These are phyloP conservation scores for Hipparchia sbordonii DNA, from an alignment of 2,888 invertebrate genomes.

Conservation along the genomic window DNA sequence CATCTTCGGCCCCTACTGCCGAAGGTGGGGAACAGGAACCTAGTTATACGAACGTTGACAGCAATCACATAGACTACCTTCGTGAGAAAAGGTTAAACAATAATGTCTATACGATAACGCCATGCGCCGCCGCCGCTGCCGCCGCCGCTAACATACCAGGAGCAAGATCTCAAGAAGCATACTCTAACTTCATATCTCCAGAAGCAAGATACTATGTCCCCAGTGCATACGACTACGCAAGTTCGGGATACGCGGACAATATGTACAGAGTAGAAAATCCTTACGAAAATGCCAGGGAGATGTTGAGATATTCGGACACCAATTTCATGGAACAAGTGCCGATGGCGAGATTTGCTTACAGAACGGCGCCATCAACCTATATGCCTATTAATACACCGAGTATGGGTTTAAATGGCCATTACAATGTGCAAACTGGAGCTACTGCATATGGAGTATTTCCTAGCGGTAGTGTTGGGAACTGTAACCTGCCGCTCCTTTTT, in stretches of 20 bases:
- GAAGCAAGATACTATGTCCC: conserved; percentile 28
- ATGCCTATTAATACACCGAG: conserved; percentile 21
- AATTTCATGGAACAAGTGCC: conserved; percentile 56
- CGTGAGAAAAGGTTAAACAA: conserved; percentile 35
- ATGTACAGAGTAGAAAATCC: conserved; percentile 38
- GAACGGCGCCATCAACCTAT: conserved; percentile 21
- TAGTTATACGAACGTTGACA: conserved; percentile 24
- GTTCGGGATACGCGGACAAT: conserved; percentile 40
- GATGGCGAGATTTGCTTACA: conserved; percentile 53
- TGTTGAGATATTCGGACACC: conserved; percentile 62
- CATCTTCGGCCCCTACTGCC: conserved; percentile 46
- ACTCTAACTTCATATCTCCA: conserved; percentile 14
- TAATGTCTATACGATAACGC: conserved; percentile 43
- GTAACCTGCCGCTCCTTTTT: conserved; percentile 66
- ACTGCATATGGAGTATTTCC: conserved; percentile 66
- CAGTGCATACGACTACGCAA: conserved; percentile 31
- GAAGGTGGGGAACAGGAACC: conserved; percentile 33
- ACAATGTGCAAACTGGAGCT: conserved; percentile 10
- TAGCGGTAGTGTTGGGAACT: conserved; percentile 60
- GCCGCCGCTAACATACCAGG: conserved; percentile 41
- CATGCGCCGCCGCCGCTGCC: conserved; percentile 59
- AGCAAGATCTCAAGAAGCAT: conserved; percentile 22
- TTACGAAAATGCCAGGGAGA: conserved; percentile 48
- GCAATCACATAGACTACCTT: conserved; percentile 30
- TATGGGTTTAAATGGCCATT: conserved; percentile 32